phyloP scores from a whole-genome alignment of 2,113 vertebrate species.

The Plecotus auritus region DNA sequence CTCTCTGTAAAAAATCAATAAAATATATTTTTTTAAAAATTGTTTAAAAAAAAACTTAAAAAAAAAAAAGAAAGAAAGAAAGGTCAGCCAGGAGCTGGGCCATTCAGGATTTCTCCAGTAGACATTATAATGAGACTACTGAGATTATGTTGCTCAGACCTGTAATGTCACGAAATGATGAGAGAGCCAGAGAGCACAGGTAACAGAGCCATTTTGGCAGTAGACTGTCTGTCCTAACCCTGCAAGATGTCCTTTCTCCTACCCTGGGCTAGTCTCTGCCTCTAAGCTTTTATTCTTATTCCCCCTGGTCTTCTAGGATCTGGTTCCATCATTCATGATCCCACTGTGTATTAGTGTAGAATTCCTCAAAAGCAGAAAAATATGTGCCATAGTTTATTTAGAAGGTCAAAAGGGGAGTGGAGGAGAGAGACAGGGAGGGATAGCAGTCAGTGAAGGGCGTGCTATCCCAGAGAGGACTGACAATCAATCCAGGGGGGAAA shows the following conservation, averaged over 20 bases:
- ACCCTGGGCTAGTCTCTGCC: not conserved
- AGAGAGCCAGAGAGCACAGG: not conserved
- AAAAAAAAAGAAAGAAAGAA: not conserved
- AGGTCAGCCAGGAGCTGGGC: not conserved
- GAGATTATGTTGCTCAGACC: not conserved
- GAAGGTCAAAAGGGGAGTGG: not conserved
- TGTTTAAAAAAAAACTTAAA: too few species aligned
- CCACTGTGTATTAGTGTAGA: not conserved
- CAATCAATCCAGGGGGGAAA: not conserved
- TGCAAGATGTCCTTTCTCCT: not conserved
- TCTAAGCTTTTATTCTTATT: not conserved
- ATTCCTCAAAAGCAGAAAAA: not conserved
- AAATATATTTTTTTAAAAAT: too few species aligned
- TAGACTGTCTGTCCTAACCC: not conserved
- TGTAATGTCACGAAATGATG: not conserved
- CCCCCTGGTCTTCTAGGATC: not conserved
- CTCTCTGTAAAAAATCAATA: too few species aligned
- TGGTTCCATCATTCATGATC: not conserved
- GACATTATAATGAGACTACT: not conserved
- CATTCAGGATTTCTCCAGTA: constrained; percentile 17
- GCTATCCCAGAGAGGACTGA: not conserved
- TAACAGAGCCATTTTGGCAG: not conserved
- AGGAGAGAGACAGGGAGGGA: not conserved
- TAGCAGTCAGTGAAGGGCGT: not conserved
- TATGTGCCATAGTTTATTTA: not conserved